Evolutionary conservation across 2,888 invertebrate genomes (phyloP).

Genomic region (Phrixothrix hirtus): DNA sequence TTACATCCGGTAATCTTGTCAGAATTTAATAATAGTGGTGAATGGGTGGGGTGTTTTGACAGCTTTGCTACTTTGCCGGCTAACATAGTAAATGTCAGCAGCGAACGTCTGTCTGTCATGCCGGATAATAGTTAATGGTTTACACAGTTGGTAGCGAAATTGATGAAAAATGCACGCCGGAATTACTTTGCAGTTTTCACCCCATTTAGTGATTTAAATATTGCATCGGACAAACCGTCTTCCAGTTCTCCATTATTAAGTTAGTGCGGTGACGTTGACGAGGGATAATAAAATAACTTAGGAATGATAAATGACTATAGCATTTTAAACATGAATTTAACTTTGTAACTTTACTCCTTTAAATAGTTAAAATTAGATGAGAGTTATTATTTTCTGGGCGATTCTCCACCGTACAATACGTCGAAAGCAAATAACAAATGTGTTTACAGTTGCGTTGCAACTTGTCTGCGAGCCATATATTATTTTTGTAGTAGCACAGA

Average conservation of each 20-base stretch:
- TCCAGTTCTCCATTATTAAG: slow-evolving; percentile 24
- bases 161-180: slow-evolving; percentile 28
- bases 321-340: slow-evolving; percentile 21
- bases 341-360: slow-evolving; percentile 18
- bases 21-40: slow-evolving; percentile 35
- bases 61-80: slow-evolving; percentile 31
- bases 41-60: slow-evolving; percentile 38
- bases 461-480: slow-evolving; percentile 20
- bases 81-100: slow-evolving; percentile 27
- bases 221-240: slow-evolving; percentile 31
- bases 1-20: slow-evolving; percentile 36
- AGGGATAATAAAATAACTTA: slow-evolving; percentile 30
- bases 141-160: slow-evolving; percentile 28
- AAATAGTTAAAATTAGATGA: slow-evolving; percentile 11
- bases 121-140: slow-evolving; percentile 28
- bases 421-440: slow-evolving; percentile 27
- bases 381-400: slow-evolving; percentile 19
- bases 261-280: slow-evolving; percentile 27
- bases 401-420: slow-evolving; percentile 18
- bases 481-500: slow-evolving; percentile 17
- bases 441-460: slow-evolving; percentile 26
- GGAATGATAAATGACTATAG: slow-evolving; percentile 26
- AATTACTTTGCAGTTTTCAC: slow-evolving; percentile 52
- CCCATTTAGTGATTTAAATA: slow-evolving; percentile 37
- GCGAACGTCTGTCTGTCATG: slow-evolving; percentile 23